These are phyloP conservation scores for Charina bottae DNA, from an alignment of 2,113 vertebrate genomes.

Conservation along the genomic window DNA sequence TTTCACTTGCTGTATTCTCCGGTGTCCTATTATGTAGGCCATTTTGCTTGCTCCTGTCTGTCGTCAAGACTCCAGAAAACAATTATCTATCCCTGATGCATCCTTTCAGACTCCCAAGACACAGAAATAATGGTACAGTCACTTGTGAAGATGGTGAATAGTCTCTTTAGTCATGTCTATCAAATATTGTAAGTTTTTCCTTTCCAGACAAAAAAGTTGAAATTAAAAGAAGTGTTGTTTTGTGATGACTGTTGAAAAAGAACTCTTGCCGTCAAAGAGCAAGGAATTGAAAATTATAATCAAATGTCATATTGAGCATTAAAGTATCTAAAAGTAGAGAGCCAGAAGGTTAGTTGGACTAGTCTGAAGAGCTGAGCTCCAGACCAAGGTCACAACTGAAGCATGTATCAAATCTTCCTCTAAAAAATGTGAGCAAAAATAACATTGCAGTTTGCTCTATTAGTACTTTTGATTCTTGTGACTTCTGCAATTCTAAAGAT, in stretches of 20 bases:
- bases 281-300: background rate
- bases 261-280: background rate
- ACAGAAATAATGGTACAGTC: slow-evolving; percentile 40
- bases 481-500: background rate
- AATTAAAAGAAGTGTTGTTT: background rate
- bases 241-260: background rate
- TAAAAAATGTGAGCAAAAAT: background rate
- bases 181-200: background rate
- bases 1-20: slow-evolving; percentile 53
- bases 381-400: background rate
- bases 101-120: slow-evolving; percentile 58
- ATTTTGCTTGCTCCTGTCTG: slow-evolving; percentile 39
- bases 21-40: slow-evolving; percentile 50
- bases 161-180: background rate
- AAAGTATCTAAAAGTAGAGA: background rate
- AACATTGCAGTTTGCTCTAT: background rate
- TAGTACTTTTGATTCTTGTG: background rate
- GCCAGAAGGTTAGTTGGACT: background rate
- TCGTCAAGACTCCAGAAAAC: slow-evolving; percentile 63
- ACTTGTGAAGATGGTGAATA: slow-evolving; percentile 13
- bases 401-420: background rate
- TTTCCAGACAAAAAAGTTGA: background rate
- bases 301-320: background rate
- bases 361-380: background rate
- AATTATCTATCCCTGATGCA: slow-evolving; percentile 68